Evolutionary conservation across 2,797 vertebrate genomes (phyloP).

Genomic region (Lagodon rhomboides): DNA sequence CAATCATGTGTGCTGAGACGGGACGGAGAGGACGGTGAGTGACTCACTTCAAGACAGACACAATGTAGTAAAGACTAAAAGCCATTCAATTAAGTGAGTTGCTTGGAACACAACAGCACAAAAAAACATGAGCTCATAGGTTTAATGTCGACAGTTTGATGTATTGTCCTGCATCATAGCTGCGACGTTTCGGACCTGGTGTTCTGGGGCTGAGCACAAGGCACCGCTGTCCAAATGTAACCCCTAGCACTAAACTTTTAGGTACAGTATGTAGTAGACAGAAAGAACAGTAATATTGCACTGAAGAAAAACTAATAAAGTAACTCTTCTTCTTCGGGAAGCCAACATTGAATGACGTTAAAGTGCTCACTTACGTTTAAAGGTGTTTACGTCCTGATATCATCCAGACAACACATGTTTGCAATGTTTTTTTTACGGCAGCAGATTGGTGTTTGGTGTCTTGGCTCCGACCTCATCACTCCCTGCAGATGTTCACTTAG

Average conservation of each 20-base stretch:
- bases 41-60: slow-evolving; percentile 43
- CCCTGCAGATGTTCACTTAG: too few relatives aligned
- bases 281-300: not conserved
- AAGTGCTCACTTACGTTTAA: not conserved
- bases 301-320: too few relatives aligned
- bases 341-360: too few relatives aligned
- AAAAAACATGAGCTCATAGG: not conserved
- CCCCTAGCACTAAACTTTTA: not conserved
- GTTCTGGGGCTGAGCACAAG: not conserved
- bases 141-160: not conserved
- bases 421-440: too few relatives aligned
- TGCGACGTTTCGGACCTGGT: not conserved
- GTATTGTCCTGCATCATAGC: not conserved
- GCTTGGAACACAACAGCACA: not conserved
- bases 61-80: slow-evolving; percentile 12
- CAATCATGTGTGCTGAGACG: slow-evolving; percentile 50
- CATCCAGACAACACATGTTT: too few relatives aligned
- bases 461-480: too few relatives aligned
- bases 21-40: slow-evolving; percentile 27
- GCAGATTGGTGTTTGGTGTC: too few relatives aligned
- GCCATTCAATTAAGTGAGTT: slow-evolving; percentile 19
- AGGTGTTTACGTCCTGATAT: not conserved
- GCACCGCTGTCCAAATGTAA: not conserved
- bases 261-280: not conserved
- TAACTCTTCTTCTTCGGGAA: too few relatives aligned